Conservation (phyloP, 2,888 invertebrate species). For the Drosophila ustulata region DNA sequence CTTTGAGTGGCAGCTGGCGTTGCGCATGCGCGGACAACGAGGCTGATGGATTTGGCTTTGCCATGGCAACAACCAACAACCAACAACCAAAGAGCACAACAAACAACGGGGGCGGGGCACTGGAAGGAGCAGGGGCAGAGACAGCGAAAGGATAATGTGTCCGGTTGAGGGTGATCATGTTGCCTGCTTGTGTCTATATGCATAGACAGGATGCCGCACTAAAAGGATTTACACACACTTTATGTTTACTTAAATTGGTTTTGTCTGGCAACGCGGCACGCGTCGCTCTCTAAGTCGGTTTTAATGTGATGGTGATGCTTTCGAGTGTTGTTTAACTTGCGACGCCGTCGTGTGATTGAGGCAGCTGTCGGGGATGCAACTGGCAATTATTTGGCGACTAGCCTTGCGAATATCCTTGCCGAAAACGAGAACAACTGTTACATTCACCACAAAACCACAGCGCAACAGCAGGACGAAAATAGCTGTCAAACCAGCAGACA, state of each 20-base stretch:
- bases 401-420: slow-evolving; percentile 49
- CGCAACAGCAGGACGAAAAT: slow-evolving; percentile 43
- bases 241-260: slow-evolving; percentile 71
- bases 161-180: slow-evolving; percentile 28
- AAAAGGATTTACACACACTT: slow-evolving; percentile 72
- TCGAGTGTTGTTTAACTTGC: slow-evolving; percentile 28
- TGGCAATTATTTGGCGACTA: slow-evolving; percentile 49
- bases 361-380: slow-evolving; percentile 52
- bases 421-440: slow-evolving; percentile 23
- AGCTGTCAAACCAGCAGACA: slow-evolving; percentile 7
- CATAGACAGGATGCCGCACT: slow-evolving; percentile 35
- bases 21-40: slow-evolving; percentile 75
- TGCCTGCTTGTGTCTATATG: slow-evolving; percentile 15
- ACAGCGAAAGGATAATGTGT: slow-evolving; percentile 43
- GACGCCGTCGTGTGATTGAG: slow-evolving; percentile 44
- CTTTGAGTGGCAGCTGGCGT: slow-evolving; percentile 48
- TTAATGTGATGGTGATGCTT: slow-evolving; percentile 57
- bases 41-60: slow-evolving; percentile 61
- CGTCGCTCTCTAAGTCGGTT: slow-evolving; percentile 62
- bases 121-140: not conserved
- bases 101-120: slow-evolving; percentile 18
- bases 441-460: slow-evolving; percentile 49
- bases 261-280: slow-evolving; percentile 64
- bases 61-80: slow-evolving; percentile 35
- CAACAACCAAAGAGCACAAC: slow-evolving; percentile 13